A percentile compares a stretch with the other conserved stretches of the same genome.
phyloP scores from a whole-genome alignment of 2,113 vertebrate species.

The Ranitomeya imitator region DNA sequence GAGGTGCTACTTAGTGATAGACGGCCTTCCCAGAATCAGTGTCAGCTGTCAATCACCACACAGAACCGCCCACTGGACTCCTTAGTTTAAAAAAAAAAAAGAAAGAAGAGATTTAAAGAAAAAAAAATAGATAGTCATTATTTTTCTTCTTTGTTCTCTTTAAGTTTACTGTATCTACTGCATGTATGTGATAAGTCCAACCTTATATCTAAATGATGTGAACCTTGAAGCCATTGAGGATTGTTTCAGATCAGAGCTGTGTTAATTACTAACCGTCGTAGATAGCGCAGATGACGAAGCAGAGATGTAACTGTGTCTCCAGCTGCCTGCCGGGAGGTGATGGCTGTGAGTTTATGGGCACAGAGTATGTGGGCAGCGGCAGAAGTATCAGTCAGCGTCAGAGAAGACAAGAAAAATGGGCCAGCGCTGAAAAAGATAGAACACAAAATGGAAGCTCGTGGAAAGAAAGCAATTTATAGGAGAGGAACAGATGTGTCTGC shows the following conservation, averaged over 20 bases:
- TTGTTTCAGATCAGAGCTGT: not conserved
- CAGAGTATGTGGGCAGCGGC: conserved; percentile 41
- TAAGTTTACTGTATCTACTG: not conserved
- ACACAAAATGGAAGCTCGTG: not conserved
- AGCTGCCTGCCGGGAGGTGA: conserved; percentile 37
- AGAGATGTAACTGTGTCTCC: conserved; percentile 17
- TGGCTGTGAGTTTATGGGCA: conserved; percentile 37
- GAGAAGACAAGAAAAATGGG: conserved; percentile 25
- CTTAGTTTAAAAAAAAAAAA: not conserved
- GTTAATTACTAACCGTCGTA: conserved; percentile 43
- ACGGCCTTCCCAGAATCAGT: too few relatives aligned
- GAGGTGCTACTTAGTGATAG: too few relatives aligned
- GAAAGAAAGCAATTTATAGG: not conserved
- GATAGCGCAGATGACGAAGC: not conserved
- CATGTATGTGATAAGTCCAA: conserved; percentile 11
- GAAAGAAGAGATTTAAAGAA: not conserved
- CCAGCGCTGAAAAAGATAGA: conserved; percentile 32
- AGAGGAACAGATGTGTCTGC: not conserved
- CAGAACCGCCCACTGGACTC: too few relatives aligned
- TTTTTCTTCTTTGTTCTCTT: too few relatives aligned
- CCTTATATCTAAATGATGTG: not conserved
- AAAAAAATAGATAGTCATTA: too few relatives aligned
- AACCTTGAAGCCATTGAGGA: conserved; percentile 11
- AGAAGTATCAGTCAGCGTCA: conserved; percentile 39
- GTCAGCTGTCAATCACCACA: too few relatives aligned